Conservation (phyloP, 2,113 vertebrate genomes). For the Thamnophis sirtalis region DNA sequence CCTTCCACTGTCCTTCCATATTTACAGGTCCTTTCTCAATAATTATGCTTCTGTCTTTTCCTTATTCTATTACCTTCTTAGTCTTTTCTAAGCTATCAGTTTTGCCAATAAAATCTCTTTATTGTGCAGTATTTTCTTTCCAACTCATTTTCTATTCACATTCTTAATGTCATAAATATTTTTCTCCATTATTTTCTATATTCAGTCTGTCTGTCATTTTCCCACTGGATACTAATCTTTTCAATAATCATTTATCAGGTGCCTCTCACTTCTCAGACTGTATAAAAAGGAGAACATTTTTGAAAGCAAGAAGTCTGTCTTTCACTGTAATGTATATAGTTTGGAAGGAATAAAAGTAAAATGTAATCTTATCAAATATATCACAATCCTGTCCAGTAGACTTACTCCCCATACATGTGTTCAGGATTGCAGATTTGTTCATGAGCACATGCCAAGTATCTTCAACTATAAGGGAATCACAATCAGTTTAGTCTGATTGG, state of each 20-base stretch:
- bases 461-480: background rate
- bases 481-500: too few species aligned
- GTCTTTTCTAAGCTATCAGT: background rate
- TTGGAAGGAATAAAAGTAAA: background rate
- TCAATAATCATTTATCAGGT: background rate
- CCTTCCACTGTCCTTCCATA: background rate
- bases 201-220: background rate
- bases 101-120: background rate
- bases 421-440: background rate
- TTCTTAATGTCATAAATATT: background rate
- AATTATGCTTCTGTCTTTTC: background rate
- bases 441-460: background rate
- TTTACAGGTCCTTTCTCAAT: background rate
- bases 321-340: background rate
- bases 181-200: background rate
- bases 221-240: background rate
- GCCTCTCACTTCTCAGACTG: background rate
- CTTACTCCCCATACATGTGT: background rate
- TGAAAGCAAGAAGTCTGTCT: too few species aligned
- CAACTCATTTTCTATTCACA: background rate
- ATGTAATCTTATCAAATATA: background rate
- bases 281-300: background rate
- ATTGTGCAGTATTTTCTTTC: background rate
- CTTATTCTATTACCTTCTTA: background rate
- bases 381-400: background rate